These are phyloP conservation scores for Synergus itoensis DNA, from an alignment of 2,888 invertebrate genomes.

Conservation along the genomic window DNA sequence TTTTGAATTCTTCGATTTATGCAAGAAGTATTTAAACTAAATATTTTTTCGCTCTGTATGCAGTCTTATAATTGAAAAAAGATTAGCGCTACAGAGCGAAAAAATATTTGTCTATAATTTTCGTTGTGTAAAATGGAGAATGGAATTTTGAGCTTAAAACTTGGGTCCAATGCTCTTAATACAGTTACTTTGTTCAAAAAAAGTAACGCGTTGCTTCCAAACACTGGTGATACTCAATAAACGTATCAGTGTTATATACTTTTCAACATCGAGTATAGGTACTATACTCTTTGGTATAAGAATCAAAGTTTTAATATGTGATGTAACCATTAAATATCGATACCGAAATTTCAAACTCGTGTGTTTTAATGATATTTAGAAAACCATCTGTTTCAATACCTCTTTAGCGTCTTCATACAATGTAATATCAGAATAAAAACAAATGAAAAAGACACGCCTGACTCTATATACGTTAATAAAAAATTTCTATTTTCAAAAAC, in stretches of 20 bases:
- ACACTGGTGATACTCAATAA: background rate
- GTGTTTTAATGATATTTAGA: conserved; percentile 13
- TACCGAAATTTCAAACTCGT: conserved; percentile 5
- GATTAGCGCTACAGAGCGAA: no score
- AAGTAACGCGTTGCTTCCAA: background rate
- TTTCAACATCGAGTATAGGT: background rate
- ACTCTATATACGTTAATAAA: background rate
- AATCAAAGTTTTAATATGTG: conserved; percentile 27
- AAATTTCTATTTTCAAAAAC: background rate
- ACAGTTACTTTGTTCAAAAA: background rate
- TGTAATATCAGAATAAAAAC: conserved; percentile 4
- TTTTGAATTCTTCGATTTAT: no score
- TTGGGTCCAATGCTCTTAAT: no score
- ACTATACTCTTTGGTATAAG: conserved; percentile 16
- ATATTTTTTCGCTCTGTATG: no score
- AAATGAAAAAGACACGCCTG: background rate
- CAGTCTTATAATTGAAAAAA: no score
- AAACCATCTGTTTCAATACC: background rate
- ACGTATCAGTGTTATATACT: conserved; percentile 2
- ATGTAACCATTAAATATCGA: conserved; percentile 25
- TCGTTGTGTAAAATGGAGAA: no score
- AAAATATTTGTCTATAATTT: no score
- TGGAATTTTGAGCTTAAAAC: no score
- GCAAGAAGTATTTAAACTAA: no score
- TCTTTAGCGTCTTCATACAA: background rate